Evolutionary conservation across 2,113 vertebrate genomes (phyloP).

Genomic region (Actinemys pallida): DNA sequence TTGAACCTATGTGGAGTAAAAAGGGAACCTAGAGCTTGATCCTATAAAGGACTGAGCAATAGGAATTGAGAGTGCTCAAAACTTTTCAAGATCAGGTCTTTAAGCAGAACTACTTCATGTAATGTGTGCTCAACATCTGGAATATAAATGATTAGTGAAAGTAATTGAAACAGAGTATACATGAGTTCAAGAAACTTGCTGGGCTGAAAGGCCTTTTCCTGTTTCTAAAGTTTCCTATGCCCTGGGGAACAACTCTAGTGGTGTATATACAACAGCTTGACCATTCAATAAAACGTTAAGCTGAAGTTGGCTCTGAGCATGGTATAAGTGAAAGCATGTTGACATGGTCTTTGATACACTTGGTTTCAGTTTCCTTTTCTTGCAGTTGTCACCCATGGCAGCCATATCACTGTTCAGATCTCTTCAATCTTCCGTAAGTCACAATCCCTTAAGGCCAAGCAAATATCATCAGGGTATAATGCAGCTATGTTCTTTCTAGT

Average conservation of each 20-base stretch:
- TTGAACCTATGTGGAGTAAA: not conserved
- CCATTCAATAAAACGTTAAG: not conserved
- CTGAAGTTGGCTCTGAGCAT: not conserved
- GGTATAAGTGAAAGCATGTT: not conserved
- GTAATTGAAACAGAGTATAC: not conserved
- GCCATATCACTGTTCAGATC: not conserved
- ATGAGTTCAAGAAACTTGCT: not conserved
- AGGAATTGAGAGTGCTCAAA: not conserved
- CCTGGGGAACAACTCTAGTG: not conserved
- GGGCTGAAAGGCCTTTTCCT: not conserved
- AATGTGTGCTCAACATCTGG: not conserved
- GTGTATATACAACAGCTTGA: not conserved
- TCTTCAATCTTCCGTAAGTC: not conserved
- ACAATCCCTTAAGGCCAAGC: not conserved
- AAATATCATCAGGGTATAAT: not conserved
- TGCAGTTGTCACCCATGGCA: not conserved
- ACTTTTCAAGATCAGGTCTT: not conserved
- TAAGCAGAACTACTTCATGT: not conserved
- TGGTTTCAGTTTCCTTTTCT: not conserved
- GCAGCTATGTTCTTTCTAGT: not conserved
- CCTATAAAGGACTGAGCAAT: not conserved
- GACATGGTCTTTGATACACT: not conserved
- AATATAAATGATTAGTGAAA: not conserved
- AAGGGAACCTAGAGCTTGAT: not conserved
- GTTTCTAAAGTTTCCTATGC: not conserved